A percentile compares a stretch with the other conserved stretches of the same genome.
These are phyloP conservation scores for Chamaetylas fuelleborni DNA, from an alignment of 2,113 vertebrate genomes.

Conservation along the genomic window DNA sequence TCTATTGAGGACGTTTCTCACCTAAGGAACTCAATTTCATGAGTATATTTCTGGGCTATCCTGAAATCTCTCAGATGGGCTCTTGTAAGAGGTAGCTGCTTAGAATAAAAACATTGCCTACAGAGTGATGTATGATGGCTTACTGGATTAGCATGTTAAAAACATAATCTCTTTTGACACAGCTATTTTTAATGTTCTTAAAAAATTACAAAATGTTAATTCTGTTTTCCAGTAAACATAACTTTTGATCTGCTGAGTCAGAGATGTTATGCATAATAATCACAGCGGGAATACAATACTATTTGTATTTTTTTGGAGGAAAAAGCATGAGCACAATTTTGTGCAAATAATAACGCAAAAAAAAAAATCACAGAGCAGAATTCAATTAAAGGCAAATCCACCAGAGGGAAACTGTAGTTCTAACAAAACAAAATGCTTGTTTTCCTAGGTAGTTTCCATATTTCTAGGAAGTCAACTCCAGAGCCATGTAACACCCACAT, in stretches of 20 bases:
- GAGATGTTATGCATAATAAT: conserved; percentile 13
- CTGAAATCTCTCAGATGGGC: neutral
- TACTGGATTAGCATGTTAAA: conserved; percentile 27
- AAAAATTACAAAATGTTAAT: conserved; percentile 14
- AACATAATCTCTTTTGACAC: conserved; percentile 31
- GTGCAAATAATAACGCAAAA: neutral
- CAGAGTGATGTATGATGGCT: neutral
- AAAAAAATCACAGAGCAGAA: neutral
- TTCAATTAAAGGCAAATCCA: neutral
- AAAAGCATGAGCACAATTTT: neutral
- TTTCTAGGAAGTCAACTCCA: neutral
- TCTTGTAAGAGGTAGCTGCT: neutral
- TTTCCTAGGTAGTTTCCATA: neutral
- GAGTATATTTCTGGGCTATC: neutral
- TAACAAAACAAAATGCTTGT: neutral
- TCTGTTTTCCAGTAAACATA: conserved; percentile 43
- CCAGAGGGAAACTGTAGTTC: neutral
- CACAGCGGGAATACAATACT: conserved; percentile 16
- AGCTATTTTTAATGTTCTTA: conserved; percentile 25
- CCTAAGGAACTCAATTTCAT: neutral
- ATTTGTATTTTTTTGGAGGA: neutral
- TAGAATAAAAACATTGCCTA: conserved; percentile 6
- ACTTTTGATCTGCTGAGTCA: conserved; percentile 41
- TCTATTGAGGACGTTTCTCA: neutral
- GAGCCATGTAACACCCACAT: neutral